Evolutionary conservation across 2,888 invertebrate genomes (phyloP).

Genomic region (Ornithoptera alexandrae): DNA sequence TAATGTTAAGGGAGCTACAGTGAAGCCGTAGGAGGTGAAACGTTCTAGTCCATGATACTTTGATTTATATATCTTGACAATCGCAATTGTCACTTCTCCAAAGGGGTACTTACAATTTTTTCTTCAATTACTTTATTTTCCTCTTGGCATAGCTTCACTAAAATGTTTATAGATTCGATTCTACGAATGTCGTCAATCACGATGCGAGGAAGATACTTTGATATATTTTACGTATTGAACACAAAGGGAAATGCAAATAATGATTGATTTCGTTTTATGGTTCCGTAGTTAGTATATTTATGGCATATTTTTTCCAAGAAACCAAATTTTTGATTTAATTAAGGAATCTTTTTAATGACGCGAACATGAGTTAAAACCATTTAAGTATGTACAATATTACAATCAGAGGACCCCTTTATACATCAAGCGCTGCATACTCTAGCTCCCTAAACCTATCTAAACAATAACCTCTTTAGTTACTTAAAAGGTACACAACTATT

Average conservation of each 20-base stretch:
- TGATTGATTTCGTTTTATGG: not conserved
- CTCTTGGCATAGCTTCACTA: not conserved
- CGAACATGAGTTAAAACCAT: too few species aligned
- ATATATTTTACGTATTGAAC: constrained; percentile 6
- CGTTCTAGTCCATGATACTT: too few species aligned
- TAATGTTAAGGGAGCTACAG: too few species aligned
- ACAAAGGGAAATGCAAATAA: constrained; percentile 8
- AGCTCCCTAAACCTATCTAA: too few species aligned
- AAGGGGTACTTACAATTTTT: not conserved
- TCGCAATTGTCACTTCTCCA: not conserved
- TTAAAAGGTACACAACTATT: too few species aligned
- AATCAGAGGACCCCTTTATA: too few species aligned
- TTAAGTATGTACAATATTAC: too few species aligned
- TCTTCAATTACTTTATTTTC: not conserved
- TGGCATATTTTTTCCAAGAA: too few species aligned
- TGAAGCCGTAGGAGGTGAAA: too few species aligned
- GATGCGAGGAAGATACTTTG: not conserved
- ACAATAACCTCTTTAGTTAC: too few species aligned
- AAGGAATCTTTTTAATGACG: not conserved
- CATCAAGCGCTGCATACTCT: too few species aligned
- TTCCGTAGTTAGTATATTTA: not conserved
- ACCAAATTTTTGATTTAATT: not conserved
- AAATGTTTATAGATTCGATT: not conserved
- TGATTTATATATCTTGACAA: too few species aligned
- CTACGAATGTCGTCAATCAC: not conserved